Base-by-base conservation (phyloP, 1,140 invertebrate genomes). In the Antheraea pernyi region DNA sequence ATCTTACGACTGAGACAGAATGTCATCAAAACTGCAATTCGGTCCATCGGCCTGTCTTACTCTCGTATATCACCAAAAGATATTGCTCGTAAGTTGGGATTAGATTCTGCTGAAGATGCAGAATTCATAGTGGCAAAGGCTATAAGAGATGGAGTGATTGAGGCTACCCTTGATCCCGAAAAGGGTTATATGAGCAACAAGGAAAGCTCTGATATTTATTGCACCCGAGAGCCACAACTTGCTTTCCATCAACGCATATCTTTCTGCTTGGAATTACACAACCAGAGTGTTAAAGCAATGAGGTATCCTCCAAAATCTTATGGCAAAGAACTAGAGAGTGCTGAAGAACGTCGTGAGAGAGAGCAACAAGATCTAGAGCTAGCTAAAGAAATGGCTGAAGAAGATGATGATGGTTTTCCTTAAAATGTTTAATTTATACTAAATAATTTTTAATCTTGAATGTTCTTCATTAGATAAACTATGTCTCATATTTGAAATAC, bases 111-210 rank as follows among this genome's bases (percentile, higher is more conserved):
- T 4, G 98, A 99, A 85, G 99, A 99, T 95, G 99, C 99, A 0
- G 99, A 99, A 89, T 99, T 99, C 86, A 99, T 99, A 86, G 98
- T 99, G 0, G 98, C 99, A 0, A 99, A 99, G 93, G 99, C 99
- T n/a, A 99, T 99, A 68, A 94, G 98, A 64, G 99, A 99, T 94
- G 98, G 98, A 63, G 99, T 99, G 0, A 99, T 99, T 88, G 98
- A 99, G 91, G 99, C 99, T 0, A 98, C 96, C 0, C 94, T 99
- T 72, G 98, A 99, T 93, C 97, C 99, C 71, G 98, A 98, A 86
- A 96, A 97, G 74, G 98, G 98, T 18, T 99, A 97, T 82, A 99
- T 99, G 95, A 96, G 98, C 72, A 99, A 98, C 79, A 99, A 99
- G 85, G 98, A 99, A 89, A 98, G 97, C 59, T 97, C 96, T 4